These are phyloP conservation scores for Porites lobata DNA, from an alignment of 92 coral and sea anemone genomes.

Conservation along the genomic window DNA sequence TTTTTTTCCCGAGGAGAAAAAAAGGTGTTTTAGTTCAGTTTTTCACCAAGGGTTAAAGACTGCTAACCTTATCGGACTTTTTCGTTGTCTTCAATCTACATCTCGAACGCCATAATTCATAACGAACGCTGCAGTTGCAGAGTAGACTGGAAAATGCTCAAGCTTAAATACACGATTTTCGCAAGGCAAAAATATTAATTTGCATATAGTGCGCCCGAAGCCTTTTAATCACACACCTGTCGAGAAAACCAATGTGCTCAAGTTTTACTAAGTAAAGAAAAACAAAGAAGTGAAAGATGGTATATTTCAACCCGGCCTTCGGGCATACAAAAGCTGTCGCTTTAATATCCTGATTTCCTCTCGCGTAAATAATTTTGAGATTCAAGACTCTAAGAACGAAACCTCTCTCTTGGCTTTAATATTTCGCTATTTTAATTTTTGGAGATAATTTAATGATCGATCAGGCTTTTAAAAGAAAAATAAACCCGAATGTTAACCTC, in stretches of 20 bases:
- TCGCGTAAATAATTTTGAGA: too few species aligned
- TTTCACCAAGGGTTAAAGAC: too few species aligned
- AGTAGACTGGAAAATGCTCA: not conserved
- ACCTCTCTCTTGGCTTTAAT: too few species aligned
- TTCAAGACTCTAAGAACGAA: too few species aligned
- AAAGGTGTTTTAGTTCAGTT: too few species aligned
- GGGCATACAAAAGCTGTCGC: too few species aligned
- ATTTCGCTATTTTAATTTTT: too few species aligned
- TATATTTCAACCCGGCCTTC: too few species aligned
- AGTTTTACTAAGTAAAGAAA: slow-evolving; percentile 1
- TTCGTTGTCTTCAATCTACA: not conserved
- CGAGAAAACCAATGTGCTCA: not conserved
- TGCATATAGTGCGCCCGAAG: slow-evolving; percentile 21
- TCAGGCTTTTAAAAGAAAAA: too few species aligned
- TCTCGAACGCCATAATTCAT: not conserved
- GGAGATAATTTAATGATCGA: too few species aligned
- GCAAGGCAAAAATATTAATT: slow-evolving; percentile 10
- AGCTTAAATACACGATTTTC: not conserved
- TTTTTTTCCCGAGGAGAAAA: not conserved
- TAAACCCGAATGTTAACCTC: too few species aligned
- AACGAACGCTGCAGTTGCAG: not conserved
- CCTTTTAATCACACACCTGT: slow-evolving; percentile 24
- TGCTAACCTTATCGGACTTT: not conserved
- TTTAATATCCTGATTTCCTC: too few species aligned
- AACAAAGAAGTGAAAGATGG: not conserved